Evolutionary conservation across 2,797 vertebrate genomes (phyloP).

Genomic region (Gastrophryne carolinensis): DNA sequence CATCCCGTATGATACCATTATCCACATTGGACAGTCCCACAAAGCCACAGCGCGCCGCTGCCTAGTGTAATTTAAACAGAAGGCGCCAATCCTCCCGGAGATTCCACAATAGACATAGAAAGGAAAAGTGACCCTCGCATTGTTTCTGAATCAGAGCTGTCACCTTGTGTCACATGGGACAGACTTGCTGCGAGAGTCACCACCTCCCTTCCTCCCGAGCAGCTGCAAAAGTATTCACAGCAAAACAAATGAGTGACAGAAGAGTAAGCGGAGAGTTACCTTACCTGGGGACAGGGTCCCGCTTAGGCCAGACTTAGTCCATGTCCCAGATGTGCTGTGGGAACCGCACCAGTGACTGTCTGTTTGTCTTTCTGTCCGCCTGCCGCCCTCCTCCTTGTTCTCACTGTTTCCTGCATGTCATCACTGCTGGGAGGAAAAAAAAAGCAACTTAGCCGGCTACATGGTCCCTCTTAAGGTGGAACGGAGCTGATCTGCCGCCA

Average conservation of each 20-base stretch:
- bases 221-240: neutral
- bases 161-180: neutral
- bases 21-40: no score
- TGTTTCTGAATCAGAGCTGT: no score
- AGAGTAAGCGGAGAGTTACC: neutral
- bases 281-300: neutral
- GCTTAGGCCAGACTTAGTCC: neutral
- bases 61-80: no score
- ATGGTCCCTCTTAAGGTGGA: slow-evolving; percentile 20
- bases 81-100: no score
- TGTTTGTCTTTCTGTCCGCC: neutral
- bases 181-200: no score
- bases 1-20: no score
- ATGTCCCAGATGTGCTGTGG: neutral
- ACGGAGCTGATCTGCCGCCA: no score
- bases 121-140: no score
- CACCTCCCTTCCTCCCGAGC: neutral
- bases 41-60: no score
- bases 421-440: slow-evolving; percentile 32
- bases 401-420: slow-evolving; percentile 43
- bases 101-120: no score
- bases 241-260: neutral
- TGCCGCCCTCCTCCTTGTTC: neutral
- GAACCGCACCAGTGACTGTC: neutral
- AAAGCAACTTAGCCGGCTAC: neutral